Evolutionary conservation across 2,113 vertebrate genomes (phyloP), one percentile per base, ranked within the genome.

Genomic region (Nycticryphes semicollaris): DNA sequence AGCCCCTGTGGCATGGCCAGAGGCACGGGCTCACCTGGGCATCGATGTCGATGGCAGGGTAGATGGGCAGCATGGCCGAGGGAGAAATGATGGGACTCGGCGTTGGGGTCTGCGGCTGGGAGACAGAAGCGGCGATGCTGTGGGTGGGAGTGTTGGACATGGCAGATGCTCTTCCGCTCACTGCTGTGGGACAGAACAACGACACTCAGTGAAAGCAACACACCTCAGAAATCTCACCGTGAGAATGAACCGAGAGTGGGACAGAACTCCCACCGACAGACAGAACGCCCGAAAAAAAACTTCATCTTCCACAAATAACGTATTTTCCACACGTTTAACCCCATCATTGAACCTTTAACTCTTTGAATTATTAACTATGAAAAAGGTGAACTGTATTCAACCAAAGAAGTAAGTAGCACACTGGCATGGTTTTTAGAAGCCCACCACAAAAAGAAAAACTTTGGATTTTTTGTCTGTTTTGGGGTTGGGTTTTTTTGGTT

Each of bases 31-130:
- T 99, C 98, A 99, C 99, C 98, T 99, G 99, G 68, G 99, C 99
- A 94, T 99, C 99, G 43, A 99, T 99, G 98, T 99, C 99, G 97
- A 99, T 99, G 50, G 99, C 99, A 96, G 99, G 99, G 97, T 99
- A 99, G 95, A 99, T 99, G 50, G 99, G 99, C 70, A 99, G 98
- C 98, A 99, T 99, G 92, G 99, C 99, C 89, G 99, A 99, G 96
- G 99, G 99, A 94, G 99, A 99, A 96, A 99, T 98, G 76, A 99
- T 98, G 96, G 98, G 99, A 93, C 98, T 98, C 72, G 99, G 98
- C 97, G 98, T 98, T 96, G 99, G 99, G 84, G 98, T 98, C 97
- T 99, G 98, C 91, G 99, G 99, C 84, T 99, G 98, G 97, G 98
- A 99, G 85, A 99, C 99, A 94, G 99, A 99, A 90, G 99, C 98